Conservation (phyloP, 2,888 invertebrate genomes). For the Malthinus flaveolus region DNA sequence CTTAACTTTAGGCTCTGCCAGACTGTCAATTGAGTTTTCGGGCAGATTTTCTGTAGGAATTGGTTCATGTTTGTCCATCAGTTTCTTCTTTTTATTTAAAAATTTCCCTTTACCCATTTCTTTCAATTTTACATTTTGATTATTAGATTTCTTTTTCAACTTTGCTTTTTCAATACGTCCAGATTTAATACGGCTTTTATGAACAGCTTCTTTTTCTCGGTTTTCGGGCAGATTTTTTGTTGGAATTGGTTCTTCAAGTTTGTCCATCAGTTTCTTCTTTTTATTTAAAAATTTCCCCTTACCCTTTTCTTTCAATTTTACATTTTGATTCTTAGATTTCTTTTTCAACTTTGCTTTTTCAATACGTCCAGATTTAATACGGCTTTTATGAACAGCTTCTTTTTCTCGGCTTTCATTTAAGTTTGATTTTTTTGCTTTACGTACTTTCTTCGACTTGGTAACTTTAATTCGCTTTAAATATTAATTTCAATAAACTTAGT, state of each 20-base stretch:
- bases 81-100: too few relatives aligned
- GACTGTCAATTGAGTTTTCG: too few relatives aligned
- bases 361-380: constrained; percentile 40
- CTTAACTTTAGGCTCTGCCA: constrained; percentile 9
- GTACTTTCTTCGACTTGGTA: background rate
- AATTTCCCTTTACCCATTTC: too few relatives aligned
- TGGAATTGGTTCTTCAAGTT: too few relatives aligned
- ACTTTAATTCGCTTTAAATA: background rate
- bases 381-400: constrained; percentile 30
- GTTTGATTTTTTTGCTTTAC: constrained; percentile 14
- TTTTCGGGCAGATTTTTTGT: too few relatives aligned
- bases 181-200: constrained; percentile 31
- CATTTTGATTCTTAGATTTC: constrained; percentile 22
- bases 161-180: constrained; percentile 44
- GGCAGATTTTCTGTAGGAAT: too few relatives aligned
- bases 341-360: constrained; percentile 41
- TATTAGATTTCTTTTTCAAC: constrained; percentile 33
- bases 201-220: constrained; percentile 26
- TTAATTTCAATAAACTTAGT: too few relatives aligned
- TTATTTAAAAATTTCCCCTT: too few relatives aligned
- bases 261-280: too few relatives aligned
- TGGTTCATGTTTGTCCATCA: too few relatives aligned
- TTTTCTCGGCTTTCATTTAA: constrained; percentile 21
- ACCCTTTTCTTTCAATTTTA: constrained; percentile 10
- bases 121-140: constrained; percentile 23